A percentile compares a stretch with the other conserved stretches of the same genome.
phyloP scores from a whole-genome alignment of 2,113 vertebrate genomes.

The Ornithorhynchus anatinus region DNA sequence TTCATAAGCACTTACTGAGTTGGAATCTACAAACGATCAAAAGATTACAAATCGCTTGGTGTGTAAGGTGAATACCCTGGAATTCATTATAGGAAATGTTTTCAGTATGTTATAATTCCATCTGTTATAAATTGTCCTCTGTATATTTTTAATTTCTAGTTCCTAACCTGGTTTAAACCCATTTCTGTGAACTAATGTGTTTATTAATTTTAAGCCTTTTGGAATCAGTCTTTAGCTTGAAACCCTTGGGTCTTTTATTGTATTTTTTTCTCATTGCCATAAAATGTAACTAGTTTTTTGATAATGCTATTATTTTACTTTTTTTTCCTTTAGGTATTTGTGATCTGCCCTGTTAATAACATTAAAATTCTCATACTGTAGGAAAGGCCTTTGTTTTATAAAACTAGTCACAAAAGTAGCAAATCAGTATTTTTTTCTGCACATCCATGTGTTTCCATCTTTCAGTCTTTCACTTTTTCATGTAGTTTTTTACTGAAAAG shows the following conservation, averaged over 20 bases:
- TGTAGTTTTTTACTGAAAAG: conserved; percentile 21
- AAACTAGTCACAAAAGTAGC: not conserved
- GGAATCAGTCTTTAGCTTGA: not conserved
- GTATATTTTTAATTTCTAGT: not conserved
- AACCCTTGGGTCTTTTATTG: not conserved
- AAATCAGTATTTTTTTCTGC: not conserved
- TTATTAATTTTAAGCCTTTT: not conserved
- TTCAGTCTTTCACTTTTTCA: no score
- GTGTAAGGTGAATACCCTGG: not conserved
- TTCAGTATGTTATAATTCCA: not conserved
- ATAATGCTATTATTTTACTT: no score
- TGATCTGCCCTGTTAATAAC: not conserved
- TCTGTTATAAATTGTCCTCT: not conserved
- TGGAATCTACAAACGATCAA: not conserved
- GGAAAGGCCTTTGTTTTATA: not conserved
- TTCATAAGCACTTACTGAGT: not conserved
- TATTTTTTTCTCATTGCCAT: not conserved
- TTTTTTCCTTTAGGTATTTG: conserved; percentile 1
- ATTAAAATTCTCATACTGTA: not conserved
- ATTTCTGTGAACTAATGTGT: not conserved
- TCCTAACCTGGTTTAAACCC: no score
- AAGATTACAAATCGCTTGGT: not conserved
- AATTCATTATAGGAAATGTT: not conserved
- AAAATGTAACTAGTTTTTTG: not conserved
- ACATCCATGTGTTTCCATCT: no score